These are phyloP conservation scores for Sebastes variabilis DNA, from an alignment of 2,797 vertebrate genomes.

Conservation along the genomic window DNA sequence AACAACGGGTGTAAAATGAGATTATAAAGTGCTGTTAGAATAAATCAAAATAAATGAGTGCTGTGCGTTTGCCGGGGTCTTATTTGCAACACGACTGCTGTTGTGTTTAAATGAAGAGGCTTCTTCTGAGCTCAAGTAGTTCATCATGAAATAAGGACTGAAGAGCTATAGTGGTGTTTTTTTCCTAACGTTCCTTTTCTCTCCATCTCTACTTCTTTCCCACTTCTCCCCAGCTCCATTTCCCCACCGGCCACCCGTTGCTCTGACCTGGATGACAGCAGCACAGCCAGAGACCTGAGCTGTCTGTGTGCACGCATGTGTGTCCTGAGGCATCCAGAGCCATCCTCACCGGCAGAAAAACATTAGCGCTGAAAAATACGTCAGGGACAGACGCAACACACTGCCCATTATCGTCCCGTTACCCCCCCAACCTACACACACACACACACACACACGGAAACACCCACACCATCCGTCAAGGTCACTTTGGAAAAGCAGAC, in stretches of 20 bases:
- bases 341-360: slow-evolving; percentile 47
- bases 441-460: slow-evolving; percentile 1
- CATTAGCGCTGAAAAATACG: slow-evolving; percentile 53
- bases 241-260: neutral
- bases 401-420: slow-evolving; percentile 14
- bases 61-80: slow-evolving; percentile 6
- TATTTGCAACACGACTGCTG: slow-evolving; percentile 9
- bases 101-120: slow-evolving; percentile 18
- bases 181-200: neutral
- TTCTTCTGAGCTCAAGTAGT: neutral
- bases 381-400: slow-evolving; percentile 36
- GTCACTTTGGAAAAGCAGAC: slow-evolving; percentile 48
- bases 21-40: slow-evolving; percentile 51
- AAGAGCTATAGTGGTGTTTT: neutral
- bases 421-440: neutral
- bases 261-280: slow-evolving; percentile 43
- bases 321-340: slow-evolving; percentile 38
- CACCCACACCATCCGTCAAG: slow-evolving; percentile 34
- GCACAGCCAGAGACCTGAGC: slow-evolving; percentile 28
- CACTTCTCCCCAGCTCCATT: neutral
- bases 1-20: slow-evolving; percentile 43
- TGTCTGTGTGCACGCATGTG: slow-evolving; percentile 18
- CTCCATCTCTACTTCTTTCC: neutral
- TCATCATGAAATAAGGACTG: neutral
- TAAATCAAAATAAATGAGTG: slow-evolving; percentile 40